Conservation (phyloP, 1,140 invertebrate species). For the Macrosteles quadrilineatus region DNA sequence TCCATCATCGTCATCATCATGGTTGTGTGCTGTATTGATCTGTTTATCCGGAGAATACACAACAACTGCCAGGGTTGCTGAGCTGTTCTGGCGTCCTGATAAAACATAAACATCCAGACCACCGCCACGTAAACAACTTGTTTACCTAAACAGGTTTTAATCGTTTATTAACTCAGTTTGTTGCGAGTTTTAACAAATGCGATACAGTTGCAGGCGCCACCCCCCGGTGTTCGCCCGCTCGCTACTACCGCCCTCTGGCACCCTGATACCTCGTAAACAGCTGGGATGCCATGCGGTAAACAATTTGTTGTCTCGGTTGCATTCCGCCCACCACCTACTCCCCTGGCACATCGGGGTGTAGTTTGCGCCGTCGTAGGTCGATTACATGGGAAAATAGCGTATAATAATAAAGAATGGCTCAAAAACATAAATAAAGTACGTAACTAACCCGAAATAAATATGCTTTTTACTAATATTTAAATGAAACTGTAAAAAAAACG, state of each 20-base stretch:
- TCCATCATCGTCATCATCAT: slow-evolving; percentile 18
- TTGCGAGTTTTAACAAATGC: slow-evolving; percentile 12
- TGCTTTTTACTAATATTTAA: too few species aligned
- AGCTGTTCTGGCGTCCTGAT: slow-evolving; percentile 15
- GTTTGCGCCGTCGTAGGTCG: not conserved
- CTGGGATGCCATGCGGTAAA: slow-evolving; percentile 22
- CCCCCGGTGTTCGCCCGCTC: too few species aligned
- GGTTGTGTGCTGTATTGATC: slow-evolving; percentile 2
- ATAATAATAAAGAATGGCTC: too few species aligned
- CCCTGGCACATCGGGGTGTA: not conserved
- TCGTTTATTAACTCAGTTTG: not conserved
- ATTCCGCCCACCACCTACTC: not conserved
- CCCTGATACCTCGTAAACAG: slow-evolving; percentile 31
- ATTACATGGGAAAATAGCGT: too few species aligned
- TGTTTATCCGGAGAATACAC: slow-evolving; percentile 25
- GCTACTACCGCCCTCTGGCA: not conserved
- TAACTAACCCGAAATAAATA: too few species aligned
- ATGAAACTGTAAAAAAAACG: too few species aligned
- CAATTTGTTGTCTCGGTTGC: slow-evolving; percentile 20
- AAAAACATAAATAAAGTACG: too few species aligned
- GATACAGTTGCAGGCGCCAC: not conserved
- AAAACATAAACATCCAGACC: slow-evolving; percentile 20
- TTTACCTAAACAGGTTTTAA: not conserved
- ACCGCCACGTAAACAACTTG: slow-evolving; percentile 12
- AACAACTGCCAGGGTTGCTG: slow-evolving; percentile 21